Conservation (phyloP, 1,140 invertebrate genomes). For the Oreohelix idahoensis region DNA sequence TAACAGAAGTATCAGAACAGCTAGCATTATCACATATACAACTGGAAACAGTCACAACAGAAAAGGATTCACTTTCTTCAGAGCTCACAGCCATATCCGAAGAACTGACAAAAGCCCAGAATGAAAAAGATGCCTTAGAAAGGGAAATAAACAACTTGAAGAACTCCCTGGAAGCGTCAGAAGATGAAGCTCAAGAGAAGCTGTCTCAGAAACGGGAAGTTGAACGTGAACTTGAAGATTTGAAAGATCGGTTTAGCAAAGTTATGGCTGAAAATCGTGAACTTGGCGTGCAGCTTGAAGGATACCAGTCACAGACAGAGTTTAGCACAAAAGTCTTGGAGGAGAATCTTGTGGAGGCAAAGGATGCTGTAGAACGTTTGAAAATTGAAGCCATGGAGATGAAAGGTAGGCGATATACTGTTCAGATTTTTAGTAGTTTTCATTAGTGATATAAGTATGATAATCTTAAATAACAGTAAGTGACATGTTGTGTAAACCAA, state of each 20-base stretch:
- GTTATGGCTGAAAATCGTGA: background rate
- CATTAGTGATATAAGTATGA: too few relatives aligned
- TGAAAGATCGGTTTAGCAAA: background rate
- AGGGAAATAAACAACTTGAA: background rate
- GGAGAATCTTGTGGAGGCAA: conserved; percentile 27
- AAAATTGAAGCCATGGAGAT: conserved; percentile 20
- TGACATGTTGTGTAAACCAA: too few relatives aligned
- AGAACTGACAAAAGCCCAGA: background rate
- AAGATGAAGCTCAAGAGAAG: conserved; percentile 36
- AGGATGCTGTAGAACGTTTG: background rate
- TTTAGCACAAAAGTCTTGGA: conserved; percentile 35
- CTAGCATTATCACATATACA: background rate
- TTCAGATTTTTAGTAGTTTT: background rate
- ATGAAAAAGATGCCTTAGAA: background rate
- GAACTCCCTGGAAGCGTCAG: background rate
- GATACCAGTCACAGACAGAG: conserved; percentile 18
- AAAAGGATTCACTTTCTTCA: conserved; percentile 1
- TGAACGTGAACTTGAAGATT: conserved; percentile 22
- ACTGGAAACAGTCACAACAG: background rate
- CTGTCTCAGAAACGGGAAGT: conserved; percentile 36
- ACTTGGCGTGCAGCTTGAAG: background rate
- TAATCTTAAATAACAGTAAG: too few relatives aligned
- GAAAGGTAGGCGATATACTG: conserved; percentile 4
- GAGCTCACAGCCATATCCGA: background rate
- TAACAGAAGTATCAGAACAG: conserved; percentile 13